phyloP scores from a whole-genome alignment of 2,113 vertebrate species.

The Dunckerocampus dactyliophorus region DNA sequence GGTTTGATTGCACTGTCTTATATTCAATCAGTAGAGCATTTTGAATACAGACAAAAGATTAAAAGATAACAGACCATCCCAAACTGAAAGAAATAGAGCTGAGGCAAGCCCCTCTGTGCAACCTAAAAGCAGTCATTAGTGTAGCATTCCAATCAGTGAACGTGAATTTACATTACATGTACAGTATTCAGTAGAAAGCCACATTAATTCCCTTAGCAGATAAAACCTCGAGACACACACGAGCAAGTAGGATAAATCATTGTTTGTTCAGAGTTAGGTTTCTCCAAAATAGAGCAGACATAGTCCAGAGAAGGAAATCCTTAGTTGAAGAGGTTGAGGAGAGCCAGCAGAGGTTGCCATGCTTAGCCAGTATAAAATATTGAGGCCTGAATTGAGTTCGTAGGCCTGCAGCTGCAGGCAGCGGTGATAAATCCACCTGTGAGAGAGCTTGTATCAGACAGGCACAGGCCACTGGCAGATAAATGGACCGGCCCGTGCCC shows the following conservation, averaged over 20 bases:
- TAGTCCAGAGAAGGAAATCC: conserved; percentile 39
- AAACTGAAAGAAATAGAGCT: too few relatives aligned
- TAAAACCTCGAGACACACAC: background rate
- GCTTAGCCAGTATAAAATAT: conserved; percentile 62
- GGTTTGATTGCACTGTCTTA: too few relatives aligned
- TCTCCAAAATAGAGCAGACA: conserved; percentile 44
- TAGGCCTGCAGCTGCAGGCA: conserved; percentile 62
- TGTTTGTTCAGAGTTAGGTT: background rate
- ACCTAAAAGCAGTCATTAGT: too few relatives aligned
- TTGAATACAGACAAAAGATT: too few relatives aligned
- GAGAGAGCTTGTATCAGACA: conserved; percentile 73
- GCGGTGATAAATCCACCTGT: conserved; percentile 78
- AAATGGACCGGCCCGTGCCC: conserved; percentile 69
- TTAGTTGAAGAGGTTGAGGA: conserved; percentile 59
- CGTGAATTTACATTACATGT: background rate
- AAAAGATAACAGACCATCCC: too few relatives aligned
- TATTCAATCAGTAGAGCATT: too few relatives aligned
- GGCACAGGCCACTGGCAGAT: conserved; percentile 74
- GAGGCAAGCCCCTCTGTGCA: too few relatives aligned
- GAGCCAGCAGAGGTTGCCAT: conserved; percentile 55
- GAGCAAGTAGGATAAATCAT: background rate
- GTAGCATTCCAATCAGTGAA: background rate
- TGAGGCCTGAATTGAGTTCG: conserved; percentile 55
- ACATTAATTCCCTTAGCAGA: background rate
- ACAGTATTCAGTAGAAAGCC: background rate